phyloP scores from a whole-genome alignment of 2,113 vertebrate genomes.

The Solenodon paradoxus region DNA sequence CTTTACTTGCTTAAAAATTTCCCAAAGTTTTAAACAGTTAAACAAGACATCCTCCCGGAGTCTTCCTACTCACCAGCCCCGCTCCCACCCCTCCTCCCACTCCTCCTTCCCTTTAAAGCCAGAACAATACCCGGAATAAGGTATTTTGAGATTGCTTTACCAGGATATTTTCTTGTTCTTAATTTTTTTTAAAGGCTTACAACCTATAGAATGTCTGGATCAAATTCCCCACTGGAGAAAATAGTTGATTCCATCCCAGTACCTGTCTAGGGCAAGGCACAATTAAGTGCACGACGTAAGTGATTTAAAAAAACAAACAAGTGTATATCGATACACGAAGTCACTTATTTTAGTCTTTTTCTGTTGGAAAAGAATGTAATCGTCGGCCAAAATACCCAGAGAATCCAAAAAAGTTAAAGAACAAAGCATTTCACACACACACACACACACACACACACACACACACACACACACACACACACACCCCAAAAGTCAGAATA shows the following conservation, averaged over 20 bases:
- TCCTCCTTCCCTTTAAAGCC: constrained; percentile 62
- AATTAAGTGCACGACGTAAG: constrained; percentile 25
- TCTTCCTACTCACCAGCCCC: constrained; percentile 18
- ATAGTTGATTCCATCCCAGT: constrained; percentile 59
- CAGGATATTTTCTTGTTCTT: constrained; percentile 70
- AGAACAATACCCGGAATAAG: constrained; percentile 72
- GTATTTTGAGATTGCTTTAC: constrained; percentile 72
- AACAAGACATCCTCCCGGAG: constrained; percentile 46
- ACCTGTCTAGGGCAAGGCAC: constrained; percentile 42
- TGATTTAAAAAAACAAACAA: constrained; percentile 11
- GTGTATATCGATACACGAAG: constrained; percentile 20
- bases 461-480: not conserved
- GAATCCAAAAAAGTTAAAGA: constrained; percentile 60
- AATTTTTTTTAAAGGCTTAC: constrained; percentile 36
- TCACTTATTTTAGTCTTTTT: constrained; percentile 53
- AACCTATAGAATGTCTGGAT: constrained; percentile 68
- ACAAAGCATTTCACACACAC: constrained; percentile 73
- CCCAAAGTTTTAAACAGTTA: constrained; percentile 60
- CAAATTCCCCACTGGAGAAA: constrained; percentile 46
- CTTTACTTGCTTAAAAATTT: constrained; percentile 18
- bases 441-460: not conserved
- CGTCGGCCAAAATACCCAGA: constrained; percentile 51
- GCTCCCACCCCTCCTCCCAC: constrained; percentile 29
- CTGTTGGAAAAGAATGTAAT: constrained; percentile 37
- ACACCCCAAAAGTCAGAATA: constrained; percentile 67